Percentiles rank a stretch among this genome's conserved stretches.
Conservation (phyloP, 2,888 invertebrate genomes). For the Calephelis perditalis region DNA sequence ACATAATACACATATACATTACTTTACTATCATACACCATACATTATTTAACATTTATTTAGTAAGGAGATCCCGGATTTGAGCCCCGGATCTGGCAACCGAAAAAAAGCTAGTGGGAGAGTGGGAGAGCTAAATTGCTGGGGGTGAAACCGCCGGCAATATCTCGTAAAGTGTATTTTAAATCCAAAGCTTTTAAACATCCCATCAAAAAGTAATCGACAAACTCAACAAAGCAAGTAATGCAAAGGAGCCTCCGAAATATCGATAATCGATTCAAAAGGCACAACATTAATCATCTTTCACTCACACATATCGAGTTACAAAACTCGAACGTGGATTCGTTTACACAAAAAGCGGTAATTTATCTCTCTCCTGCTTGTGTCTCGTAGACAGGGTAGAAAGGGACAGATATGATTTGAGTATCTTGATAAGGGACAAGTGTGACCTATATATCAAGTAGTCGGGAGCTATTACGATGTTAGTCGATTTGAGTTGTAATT, state of each 20-base stretch:
- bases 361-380: neutral
- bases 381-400: neutral
- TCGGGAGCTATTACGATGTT: conserved; percentile 1
- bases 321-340: conserved; percentile 10
- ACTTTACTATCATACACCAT: no score
- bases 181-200: no score
- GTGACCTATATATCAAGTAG: conserved; percentile 13
- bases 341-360: conserved; percentile 6
- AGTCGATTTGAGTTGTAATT: neutral
- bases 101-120: no score
- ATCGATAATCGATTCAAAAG: conserved; percentile 12
- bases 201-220: conserved; percentile 1
- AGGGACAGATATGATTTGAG: conserved; percentile 6
- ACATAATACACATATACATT: no score
- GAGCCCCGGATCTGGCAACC: no score
- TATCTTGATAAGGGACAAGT: conserved; percentile 8
- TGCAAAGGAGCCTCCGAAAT: conserved; percentile 5
- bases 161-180: no score
- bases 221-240: conserved; percentile 8
- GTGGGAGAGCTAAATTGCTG: no score
- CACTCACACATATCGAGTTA: conserved; percentile 12
- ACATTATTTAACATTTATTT: no score
- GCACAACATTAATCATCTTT: conserved; percentile 12
- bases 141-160: no score
- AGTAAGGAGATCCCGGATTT: no score